These are phyloP conservation scores for Graptemys geographica DNA, from an alignment of 2,797 vertebrate genomes.

Conservation along the genomic window DNA sequence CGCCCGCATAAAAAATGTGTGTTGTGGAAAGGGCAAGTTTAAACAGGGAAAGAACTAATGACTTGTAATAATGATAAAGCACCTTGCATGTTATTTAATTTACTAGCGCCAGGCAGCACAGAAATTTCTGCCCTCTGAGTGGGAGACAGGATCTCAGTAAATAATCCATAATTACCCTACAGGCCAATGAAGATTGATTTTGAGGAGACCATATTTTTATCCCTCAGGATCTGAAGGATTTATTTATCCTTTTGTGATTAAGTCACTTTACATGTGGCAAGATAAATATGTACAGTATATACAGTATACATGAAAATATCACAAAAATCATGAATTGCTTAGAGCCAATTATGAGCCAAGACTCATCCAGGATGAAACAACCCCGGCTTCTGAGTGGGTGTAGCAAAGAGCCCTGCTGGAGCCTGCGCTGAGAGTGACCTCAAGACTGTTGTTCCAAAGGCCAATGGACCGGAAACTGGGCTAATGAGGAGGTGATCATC, in stretches of 20 bases:
- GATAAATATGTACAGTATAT: background rate
- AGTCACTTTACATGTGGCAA: conserved; percentile 49
- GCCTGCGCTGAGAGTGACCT: conserved; percentile 37
- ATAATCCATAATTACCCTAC: conserved; percentile 70
- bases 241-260: conserved; percentile 35
- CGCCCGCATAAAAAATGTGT: background rate
- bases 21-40: conserved; percentile 58
- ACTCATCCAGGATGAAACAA: conserved; percentile 21
- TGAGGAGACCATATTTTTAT: conserved; percentile 49
- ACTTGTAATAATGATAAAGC: conserved; percentile 74
- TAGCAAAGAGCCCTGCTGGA: conserved; percentile 13
- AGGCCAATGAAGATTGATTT: conserved; percentile 61
- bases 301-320: background rate
- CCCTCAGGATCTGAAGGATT: conserved; percentile 37
- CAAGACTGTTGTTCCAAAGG: conserved; percentile 42
- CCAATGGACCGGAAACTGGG: conserved; percentile 45
- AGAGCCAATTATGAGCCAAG: conserved; percentile 2
- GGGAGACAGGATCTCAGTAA: conserved; percentile 59
- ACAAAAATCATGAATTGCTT: background rate
- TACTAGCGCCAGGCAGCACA: conserved; percentile 42
- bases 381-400: background rate
- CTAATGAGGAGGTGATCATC: conserved; percentile 4
- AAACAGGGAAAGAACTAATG: conserved; percentile 65
- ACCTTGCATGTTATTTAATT: conserved; percentile 63
- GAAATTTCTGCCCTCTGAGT: conserved; percentile 29